Evolutionary conservation across 2,888 invertebrate species (phyloP), one percentile per base, ranked within the genome.

Genomic region (Papilio protenor): DNA sequence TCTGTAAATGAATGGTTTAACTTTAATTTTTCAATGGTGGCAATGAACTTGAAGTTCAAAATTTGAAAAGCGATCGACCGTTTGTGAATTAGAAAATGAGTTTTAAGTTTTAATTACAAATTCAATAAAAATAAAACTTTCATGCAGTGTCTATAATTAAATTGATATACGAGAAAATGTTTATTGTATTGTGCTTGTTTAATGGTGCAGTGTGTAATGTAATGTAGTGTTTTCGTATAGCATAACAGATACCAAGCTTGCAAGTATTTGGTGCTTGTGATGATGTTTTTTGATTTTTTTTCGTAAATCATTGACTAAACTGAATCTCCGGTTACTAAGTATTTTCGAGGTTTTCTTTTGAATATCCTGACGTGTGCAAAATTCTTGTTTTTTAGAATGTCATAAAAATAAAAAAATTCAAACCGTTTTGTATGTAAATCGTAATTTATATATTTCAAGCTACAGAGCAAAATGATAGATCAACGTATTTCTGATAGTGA

Each of bases 401-500:
- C 66, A 66, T 40, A 40, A n/a, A 40, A 64, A 33, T 23, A 64
- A 77, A 61, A 73, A 61, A 73, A 14, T 14, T 55, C n/a, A 55
- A 73, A 77, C 77, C 66, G 73, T 74, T 76, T 80, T 80, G 52
- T 79, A 79, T 74, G 49, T 77, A 75, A 79, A 61, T 79, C n/a
- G 47, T 75, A 57, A 14, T 23, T 59, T 55, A 23, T 23, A 75
- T 71, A 64, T 77, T 57, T 77, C 55, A 74, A 70, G 14, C 64
- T 61, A 73, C 52, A 73, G 49, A 75, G 61, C n/a, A 83, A 74
- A 77, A 90, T 89, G 85, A 83, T 83, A 78, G 89, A 91, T 76
- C 87, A 86, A 82, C 85, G 92, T 72, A 87, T 81, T 84, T 92
- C 93, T 3, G 90, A 90, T 69, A 87, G 88, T 73, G 90, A 91